Conservation (phyloP, 2,888 invertebrate species). For the Syrphus vitripennis region DNA sequence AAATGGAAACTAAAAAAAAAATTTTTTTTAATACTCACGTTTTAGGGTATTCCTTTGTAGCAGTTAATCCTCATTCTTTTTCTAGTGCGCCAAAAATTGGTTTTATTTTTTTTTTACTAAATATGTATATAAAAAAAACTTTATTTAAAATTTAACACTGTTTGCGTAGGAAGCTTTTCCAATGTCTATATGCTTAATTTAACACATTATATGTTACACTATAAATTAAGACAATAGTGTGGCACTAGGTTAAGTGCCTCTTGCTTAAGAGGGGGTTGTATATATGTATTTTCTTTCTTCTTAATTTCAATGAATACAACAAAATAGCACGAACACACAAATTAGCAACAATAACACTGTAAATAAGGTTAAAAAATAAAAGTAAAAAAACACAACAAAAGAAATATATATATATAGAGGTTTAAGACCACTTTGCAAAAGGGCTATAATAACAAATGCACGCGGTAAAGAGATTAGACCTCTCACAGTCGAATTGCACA, state of each 20-base stretch:
- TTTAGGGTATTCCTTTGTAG: slow-evolving; percentile 56
- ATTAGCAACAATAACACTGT: slow-evolving; percentile 49
- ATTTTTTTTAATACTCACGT: slow-evolving; percentile 25
- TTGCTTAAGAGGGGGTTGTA: slow-evolving; percentile 1
- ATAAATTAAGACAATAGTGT: slow-evolving; percentile 18
- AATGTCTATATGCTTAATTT: slow-evolving; percentile 35
- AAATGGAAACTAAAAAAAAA: background rate
- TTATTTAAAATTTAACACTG: background rate
- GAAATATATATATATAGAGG: background rate
- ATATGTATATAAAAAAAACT: slow-evolving; percentile 8
- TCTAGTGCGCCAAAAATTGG: background rate
- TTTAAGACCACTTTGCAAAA: slow-evolving; percentile 43
- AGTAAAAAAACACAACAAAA: background rate
- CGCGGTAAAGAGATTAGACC: slow-evolving; percentile 38
- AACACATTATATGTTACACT: slow-evolving; percentile 17
- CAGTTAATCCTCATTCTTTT: slow-evolving; percentile 29
- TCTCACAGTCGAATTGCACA: background rate
- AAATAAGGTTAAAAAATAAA: slow-evolving; percentile 29
- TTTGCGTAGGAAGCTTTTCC: background rate
- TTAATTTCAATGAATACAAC: slow-evolving; percentile 8
- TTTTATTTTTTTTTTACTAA: background rate
- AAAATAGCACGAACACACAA: slow-evolving; percentile 44
- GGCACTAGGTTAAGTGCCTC: slow-evolving; percentile 54
- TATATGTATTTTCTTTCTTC: background rate
- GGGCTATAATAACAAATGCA: slow-evolving; percentile 41